Conservation (phyloP, 2,113 vertebrate genomes). For the Telmatochromis brachygnathus region DNA sequence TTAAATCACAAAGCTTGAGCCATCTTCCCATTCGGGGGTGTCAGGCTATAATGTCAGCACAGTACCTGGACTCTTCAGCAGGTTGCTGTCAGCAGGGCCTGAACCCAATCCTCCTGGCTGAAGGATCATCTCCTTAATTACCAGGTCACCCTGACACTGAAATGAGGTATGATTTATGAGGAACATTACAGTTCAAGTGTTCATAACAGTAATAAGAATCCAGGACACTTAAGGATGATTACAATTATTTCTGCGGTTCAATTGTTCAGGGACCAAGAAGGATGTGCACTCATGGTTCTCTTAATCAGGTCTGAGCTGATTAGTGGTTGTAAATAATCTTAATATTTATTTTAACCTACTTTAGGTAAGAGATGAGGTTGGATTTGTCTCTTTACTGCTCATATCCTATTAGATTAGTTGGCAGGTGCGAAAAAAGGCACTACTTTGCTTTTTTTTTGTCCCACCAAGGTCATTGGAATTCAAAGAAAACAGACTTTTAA, state of each 20-base stretch:
- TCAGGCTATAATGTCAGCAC: conserved; percentile 3
- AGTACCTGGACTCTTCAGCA: neutral
- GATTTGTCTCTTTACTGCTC: neutral
- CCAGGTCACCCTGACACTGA: conserved; percentile 36
- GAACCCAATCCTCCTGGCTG: neutral
- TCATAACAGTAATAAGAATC: conserved; percentile 16
- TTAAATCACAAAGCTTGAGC: neutral
- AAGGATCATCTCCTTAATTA: conserved; percentile 35
- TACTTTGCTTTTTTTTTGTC: neutral
- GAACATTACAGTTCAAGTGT: conserved; percentile 14
- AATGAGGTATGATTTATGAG: conserved; percentile 41
- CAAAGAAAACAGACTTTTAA: neutral
- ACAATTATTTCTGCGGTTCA: neutral
- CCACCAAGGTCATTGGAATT: neutral
- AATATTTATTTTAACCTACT: neutral
- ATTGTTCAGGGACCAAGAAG: neutral
- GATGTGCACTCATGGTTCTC: neutral
- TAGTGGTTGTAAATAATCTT: neutral
- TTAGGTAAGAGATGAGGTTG: neutral
- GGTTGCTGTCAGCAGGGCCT: conserved; percentile 1
- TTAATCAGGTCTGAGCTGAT: neutral
- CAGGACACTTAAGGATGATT: conserved; percentile 15
- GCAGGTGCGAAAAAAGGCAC: neutral
- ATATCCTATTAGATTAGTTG: neutral
- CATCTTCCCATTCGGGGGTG: neutral